Evolutionary conservation across 2,888 invertebrate species (phyloP).

Genomic region (Eilema sororculum): DNA sequence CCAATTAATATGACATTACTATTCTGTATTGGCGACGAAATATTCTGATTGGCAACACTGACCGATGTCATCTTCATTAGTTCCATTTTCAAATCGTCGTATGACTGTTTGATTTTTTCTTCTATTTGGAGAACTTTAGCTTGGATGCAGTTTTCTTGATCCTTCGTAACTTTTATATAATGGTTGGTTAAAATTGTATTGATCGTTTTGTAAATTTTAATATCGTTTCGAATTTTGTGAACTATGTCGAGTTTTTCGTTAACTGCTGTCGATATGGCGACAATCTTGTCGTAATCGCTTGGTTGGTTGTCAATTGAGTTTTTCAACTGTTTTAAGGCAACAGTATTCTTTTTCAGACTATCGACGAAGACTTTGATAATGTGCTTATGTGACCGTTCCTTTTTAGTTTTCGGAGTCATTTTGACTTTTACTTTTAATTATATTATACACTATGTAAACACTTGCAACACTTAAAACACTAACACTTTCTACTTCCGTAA

Average conservation of each 20-base stretch:
- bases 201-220: constrained; percentile 81
- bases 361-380: constrained; percentile 69
- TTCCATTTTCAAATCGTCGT: constrained; percentile 71
- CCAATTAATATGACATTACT: constrained; percentile 75
- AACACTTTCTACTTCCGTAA: background rate
- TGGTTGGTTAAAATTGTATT: constrained; percentile 82
- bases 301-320: constrained; percentile 64
- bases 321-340: constrained; percentile 74
- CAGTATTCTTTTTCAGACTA: constrained; percentile 75
- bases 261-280: constrained; percentile 72
- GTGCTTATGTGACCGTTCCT: constrained; percentile 60
- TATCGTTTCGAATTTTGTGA: constrained; percentile 79
- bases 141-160: constrained; percentile 74
- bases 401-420: constrained; percentile 65
- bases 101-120: constrained; percentile 71
- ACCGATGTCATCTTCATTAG: constrained; percentile 64
- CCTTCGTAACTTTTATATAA: constrained; percentile 77
- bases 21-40: constrained; percentile 69
- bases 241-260: constrained; percentile 82
- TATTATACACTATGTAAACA: background rate
- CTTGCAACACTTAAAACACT: constrained; percentile 11
- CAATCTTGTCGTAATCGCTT: constrained; percentile 66
- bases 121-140: constrained; percentile 74
- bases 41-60: constrained; percentile 66
- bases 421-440: constrained; percentile 30